Evolutionary conservation across 2,888 invertebrate genomes (phyloP).

Genomic region (Polietes domitor): DNA sequence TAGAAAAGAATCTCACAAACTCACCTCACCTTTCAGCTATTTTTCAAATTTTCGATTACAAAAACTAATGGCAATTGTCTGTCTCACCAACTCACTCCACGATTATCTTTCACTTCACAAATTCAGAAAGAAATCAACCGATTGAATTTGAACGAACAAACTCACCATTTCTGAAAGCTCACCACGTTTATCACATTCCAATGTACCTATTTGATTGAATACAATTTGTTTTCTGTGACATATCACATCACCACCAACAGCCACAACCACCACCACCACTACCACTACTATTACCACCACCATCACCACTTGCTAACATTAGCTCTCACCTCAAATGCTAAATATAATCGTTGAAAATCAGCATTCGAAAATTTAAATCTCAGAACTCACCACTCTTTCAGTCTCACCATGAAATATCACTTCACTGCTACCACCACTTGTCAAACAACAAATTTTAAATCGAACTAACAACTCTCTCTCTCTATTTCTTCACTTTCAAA

Average conservation of each 20-base stretch:
- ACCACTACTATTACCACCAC: no score
- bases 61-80: conserved; percentile 45
- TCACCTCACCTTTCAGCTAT: conserved; percentile 65
- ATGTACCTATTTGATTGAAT: no score
- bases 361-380: conserved; percentile 44
- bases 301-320: conserved; percentile 46
- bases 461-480: conserved; percentile 10
- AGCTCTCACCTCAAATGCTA: conserved; percentile 45
- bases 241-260: conserved; percentile 55
- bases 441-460: conserved; percentile 18
- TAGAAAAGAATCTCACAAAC: conserved; percentile 60
- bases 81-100: conserved; percentile 47
- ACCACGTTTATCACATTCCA: conserved; percentile 50
- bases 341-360: conserved; percentile 12
- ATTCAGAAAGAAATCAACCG: conserved; percentile 8
- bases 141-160: conserved; percentile 46
- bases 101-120: conserved; percentile 44
- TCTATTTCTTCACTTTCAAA: conserved; percentile 8
- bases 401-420: conserved; percentile 48
- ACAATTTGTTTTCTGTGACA: conserved; percentile 43
- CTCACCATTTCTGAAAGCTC: conserved; percentile 54
- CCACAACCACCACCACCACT: conserved; percentile 52
- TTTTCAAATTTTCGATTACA: conserved; percentile 57
- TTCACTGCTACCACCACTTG: conserved; percentile 24
- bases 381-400: conserved; percentile 54